Percentiles rank a stretch among this genome's conserved stretches.
phyloP scores from a whole-genome alignment of 23 tunicate species.

The Aplidium turbinatum region DNA sequence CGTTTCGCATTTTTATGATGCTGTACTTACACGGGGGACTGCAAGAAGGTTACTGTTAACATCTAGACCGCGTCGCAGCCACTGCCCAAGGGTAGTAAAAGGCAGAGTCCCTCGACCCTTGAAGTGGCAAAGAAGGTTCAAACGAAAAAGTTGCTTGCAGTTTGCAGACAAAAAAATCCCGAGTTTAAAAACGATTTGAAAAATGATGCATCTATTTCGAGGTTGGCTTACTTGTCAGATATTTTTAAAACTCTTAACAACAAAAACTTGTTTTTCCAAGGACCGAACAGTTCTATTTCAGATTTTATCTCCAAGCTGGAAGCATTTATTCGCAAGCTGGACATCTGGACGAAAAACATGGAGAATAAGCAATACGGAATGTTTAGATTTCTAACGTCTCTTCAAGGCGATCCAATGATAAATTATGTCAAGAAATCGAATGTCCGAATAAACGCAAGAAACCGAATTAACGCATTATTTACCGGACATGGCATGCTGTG shows the following conservation, averaged over 20 bases:
- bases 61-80: too few species aligned
- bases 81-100: too few species aligned
- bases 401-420: constrained; percentile 28
- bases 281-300: constrained; percentile 7
- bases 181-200: constrained; percentile 6
- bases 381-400: background rate
- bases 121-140: too few species aligned
- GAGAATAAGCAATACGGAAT: constrained; percentile 7
- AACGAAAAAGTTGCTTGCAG: constrained; percentile 7
- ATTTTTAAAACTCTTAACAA: constrained; percentile 11
- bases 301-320: constrained; percentile 14
- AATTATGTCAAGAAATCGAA: constrained; percentile 30
- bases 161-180: background rate
- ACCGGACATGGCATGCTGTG: constrained; percentile 40
- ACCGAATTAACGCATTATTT: constrained; percentile 40
- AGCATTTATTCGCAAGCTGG: constrained; percentile 16
- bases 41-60: too few species aligned
- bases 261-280: constrained; percentile 14
- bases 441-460: constrained; percentile 3
- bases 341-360: constrained; percentile 3
- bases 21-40: too few species aligned
- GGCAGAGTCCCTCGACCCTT: too few species aligned
- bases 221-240: constrained; percentile 17
- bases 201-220: background rate
- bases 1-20: too few species aligned